Percentiles rank a stretch among this genome's conserved stretches.
phyloP scores from a whole-genome alignment of 2,113 vertebrate genomes.

The Hyaena hyaena region DNA sequence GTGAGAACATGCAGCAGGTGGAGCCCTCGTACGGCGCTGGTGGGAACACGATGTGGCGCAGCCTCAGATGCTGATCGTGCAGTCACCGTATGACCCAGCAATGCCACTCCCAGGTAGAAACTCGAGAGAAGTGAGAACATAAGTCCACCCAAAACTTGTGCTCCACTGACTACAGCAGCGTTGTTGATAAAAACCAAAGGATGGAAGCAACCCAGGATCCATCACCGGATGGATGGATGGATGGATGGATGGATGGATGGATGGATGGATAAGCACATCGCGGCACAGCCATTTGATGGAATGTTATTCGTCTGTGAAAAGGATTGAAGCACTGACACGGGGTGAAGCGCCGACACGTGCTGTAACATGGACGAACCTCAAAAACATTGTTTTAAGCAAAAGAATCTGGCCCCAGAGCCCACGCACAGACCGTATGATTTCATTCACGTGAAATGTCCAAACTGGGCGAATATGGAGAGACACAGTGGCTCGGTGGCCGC shows the following conservation, averaged over 20 bases:
- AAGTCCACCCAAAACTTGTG: not conserved
- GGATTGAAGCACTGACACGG: not conserved
- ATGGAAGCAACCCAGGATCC: not conserved
- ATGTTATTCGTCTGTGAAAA: not conserved
- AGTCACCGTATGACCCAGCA: fast-evolving
- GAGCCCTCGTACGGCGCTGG: fast-evolving
- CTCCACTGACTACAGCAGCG: too few relatives aligned
- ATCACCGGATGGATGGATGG: not conserved
- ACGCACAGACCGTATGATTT: fast-evolving
- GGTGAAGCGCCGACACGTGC: fast-evolving
- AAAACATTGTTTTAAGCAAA: fast-evolving
- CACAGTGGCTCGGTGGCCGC: not conserved
- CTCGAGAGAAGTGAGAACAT: too few relatives aligned
- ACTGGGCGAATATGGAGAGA: not conserved
- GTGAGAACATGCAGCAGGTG: not conserved
- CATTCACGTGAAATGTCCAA: not conserved
- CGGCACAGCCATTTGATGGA: fast-evolving
- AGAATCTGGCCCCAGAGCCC: not conserved
- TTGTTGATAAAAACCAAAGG: not conserved
- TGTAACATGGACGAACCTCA: not conserved
- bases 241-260: not conserved
- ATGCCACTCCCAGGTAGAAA: fast-evolving
- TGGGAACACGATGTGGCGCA: fast-evolving
- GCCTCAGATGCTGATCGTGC: too few relatives aligned
- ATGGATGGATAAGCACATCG: not conserved